These are phyloP conservation scores for Aromia moschata DNA, from an alignment of 2,888 invertebrate species.

Conservation along the genomic window DNA sequence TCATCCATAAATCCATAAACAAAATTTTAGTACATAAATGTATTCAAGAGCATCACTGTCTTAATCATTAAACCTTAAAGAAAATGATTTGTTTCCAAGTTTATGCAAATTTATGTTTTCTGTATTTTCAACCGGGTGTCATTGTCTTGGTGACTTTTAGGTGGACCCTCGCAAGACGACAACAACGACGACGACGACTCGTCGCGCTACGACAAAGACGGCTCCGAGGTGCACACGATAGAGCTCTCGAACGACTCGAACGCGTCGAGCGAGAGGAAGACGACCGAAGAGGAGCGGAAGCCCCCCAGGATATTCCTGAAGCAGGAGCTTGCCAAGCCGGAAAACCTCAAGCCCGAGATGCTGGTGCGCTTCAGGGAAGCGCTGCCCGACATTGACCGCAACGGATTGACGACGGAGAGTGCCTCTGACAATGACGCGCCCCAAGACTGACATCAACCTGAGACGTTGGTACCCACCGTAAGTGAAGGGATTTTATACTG, in stretches of 20 bases:
- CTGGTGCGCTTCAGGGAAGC: conserved; percentile 60
- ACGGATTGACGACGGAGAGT: conserved; percentile 58
- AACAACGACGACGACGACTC: conserved; percentile 41
- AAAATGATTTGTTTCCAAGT: too few relatives aligned
- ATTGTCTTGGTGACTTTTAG: conserved; percentile 23
- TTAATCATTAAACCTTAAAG: too few relatives aligned
- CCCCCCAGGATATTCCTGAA: conserved; percentile 61
- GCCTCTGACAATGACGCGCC: conserved; percentile 62
- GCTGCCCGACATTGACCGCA: conserved; percentile 55
- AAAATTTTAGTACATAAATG: too few relatives aligned
- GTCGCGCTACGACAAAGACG: conserved; percentile 39
- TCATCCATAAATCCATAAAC: too few relatives aligned
- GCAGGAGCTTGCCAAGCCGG: conserved; percentile 62
- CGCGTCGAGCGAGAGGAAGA: conserved; percentile 50
- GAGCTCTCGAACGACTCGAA: conserved; percentile 62
- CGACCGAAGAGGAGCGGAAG: conserved; percentile 39
- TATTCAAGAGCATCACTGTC: too few relatives aligned
- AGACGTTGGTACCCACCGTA: conserved; percentile 52
- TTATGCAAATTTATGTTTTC: too few relatives aligned
- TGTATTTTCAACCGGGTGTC: too few relatives aligned
- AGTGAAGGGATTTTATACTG: conserved; percentile 60
- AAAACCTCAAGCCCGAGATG: conserved; percentile 63
- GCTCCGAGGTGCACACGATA: conserved; percentile 57
- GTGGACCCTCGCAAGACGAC: conserved; percentile 39
- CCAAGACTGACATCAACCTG: conserved; percentile 61